Evolutionary conservation across 2,113 vertebrate genomes (phyloP), one percentile per base, ranked within the genome.

Genomic region (Pelecanoides urinatrix): DNA sequence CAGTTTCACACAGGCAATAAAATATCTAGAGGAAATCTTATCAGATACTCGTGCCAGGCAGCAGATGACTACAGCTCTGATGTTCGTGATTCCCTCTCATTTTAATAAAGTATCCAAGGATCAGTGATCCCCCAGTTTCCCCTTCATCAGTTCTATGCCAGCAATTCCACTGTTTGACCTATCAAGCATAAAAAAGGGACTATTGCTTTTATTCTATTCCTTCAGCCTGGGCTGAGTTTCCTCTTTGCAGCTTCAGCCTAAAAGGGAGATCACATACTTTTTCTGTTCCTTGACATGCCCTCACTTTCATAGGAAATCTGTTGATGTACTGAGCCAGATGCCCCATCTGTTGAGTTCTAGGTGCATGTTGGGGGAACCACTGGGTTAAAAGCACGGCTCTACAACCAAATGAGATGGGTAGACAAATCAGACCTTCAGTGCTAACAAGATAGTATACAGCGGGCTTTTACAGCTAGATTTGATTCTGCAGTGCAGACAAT

Each of bases 1-100:
- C 2, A 6, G 58, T 89, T 91, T 82, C 86, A 91, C 53, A 87
- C 32, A 70, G 89, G 89, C 92, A 91, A 79, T 91, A 91, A 92
- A 94, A 34, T 32, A 85, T 11, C 83, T 21, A 75, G 49, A 89
- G 67, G 66, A 95, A 85, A 79, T 66, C 86, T 94, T 76, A 94
- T 61, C 82, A 75, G 65, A 65, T 53, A 16, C 42, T 62, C 71
- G 20, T 67, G 84, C 80, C 84, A 88, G 55, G 66, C 62, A 94
- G 74, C 50, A 91, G 63, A 62, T n/a, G 49, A 91, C 62, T 68
- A 38, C 26, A 72, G 66, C 30, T 65, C 86, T 74, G 40, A n/a
- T 27, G 44, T 52, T 85, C 47, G 27, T 4, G 4, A 91, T 47
- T 85, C 78, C 44, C 30, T 93, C 82, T 65, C 45, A 63, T 56